A percentile compares a stretch with the other conserved stretches of the same genome.
phyloP scores from a whole-genome alignment of 2,113 vertebrate genomes.

The Crocuta crocuta region DNA sequence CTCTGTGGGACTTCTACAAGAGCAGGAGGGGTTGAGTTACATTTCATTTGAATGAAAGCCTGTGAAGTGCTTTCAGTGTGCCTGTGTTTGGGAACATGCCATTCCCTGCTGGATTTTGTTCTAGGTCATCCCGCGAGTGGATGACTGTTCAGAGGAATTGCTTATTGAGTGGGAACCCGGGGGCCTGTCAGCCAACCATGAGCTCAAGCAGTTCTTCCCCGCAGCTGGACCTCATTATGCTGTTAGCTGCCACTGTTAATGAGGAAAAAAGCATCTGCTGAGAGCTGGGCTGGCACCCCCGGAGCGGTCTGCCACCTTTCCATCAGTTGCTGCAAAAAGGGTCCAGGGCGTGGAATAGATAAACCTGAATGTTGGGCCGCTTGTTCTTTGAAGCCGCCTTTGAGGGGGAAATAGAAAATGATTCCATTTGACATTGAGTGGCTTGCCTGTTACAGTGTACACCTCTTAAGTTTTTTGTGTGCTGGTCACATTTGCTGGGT shows the following conservation, averaged over 20 bases:
- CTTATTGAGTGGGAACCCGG: not conserved
- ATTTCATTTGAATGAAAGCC: not conserved
- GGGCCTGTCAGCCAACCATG: slow-evolving; percentile 23
- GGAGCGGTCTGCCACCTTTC: not conserved
- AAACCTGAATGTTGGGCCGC: not conserved
- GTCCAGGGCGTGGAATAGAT: not conserved
- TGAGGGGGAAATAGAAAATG: not conserved
- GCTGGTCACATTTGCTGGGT: not conserved
- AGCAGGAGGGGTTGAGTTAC: not conserved
- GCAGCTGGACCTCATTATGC: slow-evolving; percentile 47
- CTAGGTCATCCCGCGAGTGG: not conserved
- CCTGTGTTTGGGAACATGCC: not conserved
- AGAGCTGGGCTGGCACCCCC: not conserved
- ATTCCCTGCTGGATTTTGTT: not conserved
- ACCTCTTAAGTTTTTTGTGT: not conserved
- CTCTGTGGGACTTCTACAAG: not conserved
- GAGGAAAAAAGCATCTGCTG: slow-evolving; percentile 44
- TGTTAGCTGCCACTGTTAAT: slow-evolving; percentile 60
- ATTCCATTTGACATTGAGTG: not conserved
- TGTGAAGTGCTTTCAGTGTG: not conserved
- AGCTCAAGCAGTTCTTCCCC: not conserved
- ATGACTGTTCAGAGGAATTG: not conserved
- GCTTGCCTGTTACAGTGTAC: not conserved
- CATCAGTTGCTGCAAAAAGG: not conserved
- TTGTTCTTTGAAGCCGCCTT: not conserved